Evolutionary conservation across 2,113 vertebrate genomes (phyloP).

Genomic region (Baryphthengus martii): DNA sequence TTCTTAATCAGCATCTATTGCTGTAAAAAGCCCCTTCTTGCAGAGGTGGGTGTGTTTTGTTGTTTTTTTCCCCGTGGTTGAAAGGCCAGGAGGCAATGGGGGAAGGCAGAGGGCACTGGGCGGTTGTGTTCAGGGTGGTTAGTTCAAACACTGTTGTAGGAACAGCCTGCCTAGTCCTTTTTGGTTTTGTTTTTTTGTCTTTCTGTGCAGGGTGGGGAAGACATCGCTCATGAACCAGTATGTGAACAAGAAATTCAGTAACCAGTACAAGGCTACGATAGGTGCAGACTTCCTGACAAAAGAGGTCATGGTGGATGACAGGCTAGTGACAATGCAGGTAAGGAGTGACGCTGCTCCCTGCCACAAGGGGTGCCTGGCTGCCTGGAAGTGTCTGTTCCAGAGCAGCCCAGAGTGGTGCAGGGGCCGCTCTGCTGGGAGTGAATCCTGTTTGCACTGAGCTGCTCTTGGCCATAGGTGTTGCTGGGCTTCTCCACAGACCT

Average conservation of each 20-base stretch:
- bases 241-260: slow-evolving; percentile 99
- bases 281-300: slow-evolving; percentile 98
- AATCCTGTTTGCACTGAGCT: background rate
- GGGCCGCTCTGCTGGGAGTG: background rate
- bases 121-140: background rate
- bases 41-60: background rate
- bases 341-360: background rate
- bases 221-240: slow-evolving; percentile 99
- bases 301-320: slow-evolving; percentile 99
- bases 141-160: background rate
- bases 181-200: background rate
- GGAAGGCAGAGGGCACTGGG: background rate
- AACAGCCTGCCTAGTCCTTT: background rate
- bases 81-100: background rate
- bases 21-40: background rate
- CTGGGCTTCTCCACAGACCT: background rate
- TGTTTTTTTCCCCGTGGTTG: too few species aligned
- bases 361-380: background rate
- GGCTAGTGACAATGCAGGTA: slow-evolving; percentile 99
- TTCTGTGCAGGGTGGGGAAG: slow-evolving; percentile 87
- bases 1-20: background rate
- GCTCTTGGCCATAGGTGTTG: background rate
- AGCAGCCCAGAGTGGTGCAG: background rate
- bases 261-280: slow-evolving; percentile 99
- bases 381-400: background rate